A percentile compares a stretch with the other conserved stretches of the same genome.
Evolutionary conservation across 2,888 invertebrate genomes (phyloP).

Genomic region (Drosophila robusta): DNA sequence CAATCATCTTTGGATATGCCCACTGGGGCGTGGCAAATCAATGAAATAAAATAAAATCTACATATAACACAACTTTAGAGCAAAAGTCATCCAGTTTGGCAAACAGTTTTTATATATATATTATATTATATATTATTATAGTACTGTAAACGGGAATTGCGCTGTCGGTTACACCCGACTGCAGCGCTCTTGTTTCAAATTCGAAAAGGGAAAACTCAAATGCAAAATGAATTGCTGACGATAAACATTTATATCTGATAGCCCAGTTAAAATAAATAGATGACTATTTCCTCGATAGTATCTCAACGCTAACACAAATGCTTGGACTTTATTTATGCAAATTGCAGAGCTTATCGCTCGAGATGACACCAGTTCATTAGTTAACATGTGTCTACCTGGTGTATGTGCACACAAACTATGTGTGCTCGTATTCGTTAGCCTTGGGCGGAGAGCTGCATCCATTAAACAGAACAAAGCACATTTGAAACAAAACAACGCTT

Average conservation of each 20-base stretch:
- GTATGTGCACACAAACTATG: too few relatives aligned
- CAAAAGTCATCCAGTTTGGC: too few relatives aligned
- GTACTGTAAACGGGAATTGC: too few relatives aligned
- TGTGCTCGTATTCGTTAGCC: slow-evolving; percentile 20
- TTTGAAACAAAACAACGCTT: slow-evolving; percentile 35
- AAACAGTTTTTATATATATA: too few relatives aligned
- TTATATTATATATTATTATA: too few relatives aligned
- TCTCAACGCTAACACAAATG: background rate
- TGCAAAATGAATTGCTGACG: background rate
- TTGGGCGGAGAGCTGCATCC: slow-evolving; percentile 20
- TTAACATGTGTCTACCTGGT: slow-evolving; percentile 3
- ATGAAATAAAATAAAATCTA: too few relatives aligned
- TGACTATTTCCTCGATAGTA: background rate
- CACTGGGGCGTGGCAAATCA: too few relatives aligned
- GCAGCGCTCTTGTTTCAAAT: too few relatives aligned
- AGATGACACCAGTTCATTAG: slow-evolving; percentile 27
- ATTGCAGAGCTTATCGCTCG: slow-evolving; percentile 33
- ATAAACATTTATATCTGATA: background rate
- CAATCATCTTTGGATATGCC: too few relatives aligned
- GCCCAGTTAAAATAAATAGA: background rate
- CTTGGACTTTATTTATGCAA: slow-evolving; percentile 28
- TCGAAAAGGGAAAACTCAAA: background rate
- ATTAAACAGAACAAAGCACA: slow-evolving; percentile 37
- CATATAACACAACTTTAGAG: too few relatives aligned
- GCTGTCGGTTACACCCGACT: too few relatives aligned